Evolutionary conservation across 2,113 vertebrate genomes (phyloP).

Genomic region (Podarcis muralis): DNA sequence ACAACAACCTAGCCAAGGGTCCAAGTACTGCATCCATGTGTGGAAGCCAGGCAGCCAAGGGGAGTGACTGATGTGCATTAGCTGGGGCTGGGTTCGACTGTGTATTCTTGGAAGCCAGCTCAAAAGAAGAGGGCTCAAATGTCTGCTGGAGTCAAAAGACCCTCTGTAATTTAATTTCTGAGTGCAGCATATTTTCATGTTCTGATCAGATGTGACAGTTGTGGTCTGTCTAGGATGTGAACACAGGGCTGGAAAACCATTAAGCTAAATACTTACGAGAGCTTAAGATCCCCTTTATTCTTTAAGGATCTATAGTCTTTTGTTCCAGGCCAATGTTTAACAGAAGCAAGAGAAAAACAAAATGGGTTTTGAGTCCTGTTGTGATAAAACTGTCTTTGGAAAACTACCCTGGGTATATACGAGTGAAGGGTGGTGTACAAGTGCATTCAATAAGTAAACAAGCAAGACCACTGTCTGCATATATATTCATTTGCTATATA

Average conservation of each 20-base stretch:
- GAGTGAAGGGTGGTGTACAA: no score
- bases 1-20: no score
- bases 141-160: not conserved
- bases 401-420: not conserved
- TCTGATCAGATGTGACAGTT: not conserved
- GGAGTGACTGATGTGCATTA: not conserved
- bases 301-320: not conserved
- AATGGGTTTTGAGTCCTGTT: not conserved
- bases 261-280: not conserved
- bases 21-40: no score
- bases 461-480: no score
- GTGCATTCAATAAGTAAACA: no score
- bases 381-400: not conserved
- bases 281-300: not conserved
- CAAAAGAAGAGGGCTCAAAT: not conserved
- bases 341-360: not conserved
- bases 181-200: not conserved
- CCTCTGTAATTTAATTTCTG: not conserved
- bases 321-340: not conserved
- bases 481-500: no score
- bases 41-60: no score
- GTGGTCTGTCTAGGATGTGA: not conserved
- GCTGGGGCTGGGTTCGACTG: no score
- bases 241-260: not conserved
- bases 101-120: not conserved